A percentile compares a stretch with the other conserved stretches of the same genome.
Conservation (phyloP, 2,797 vertebrate species). For the Passerculus sandwichensis region DNA sequence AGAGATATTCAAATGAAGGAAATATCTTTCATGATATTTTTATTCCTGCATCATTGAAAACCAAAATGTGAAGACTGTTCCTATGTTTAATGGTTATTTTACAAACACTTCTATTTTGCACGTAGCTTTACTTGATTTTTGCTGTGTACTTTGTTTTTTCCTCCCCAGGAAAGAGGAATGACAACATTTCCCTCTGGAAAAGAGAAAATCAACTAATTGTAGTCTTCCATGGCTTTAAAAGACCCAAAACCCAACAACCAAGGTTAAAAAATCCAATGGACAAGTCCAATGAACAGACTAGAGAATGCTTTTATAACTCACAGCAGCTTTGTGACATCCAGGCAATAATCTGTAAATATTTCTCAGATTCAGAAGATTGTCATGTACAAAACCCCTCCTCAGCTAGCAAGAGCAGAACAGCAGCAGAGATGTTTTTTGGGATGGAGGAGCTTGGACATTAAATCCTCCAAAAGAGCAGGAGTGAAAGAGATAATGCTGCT, state of each 20-base stretch:
- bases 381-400: background rate
- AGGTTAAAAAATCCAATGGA: background rate
- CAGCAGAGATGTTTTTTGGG: background rate
- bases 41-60: background rate
- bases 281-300: background rate
- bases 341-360: background rate
- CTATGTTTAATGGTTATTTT: background rate
- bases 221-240: background rate
- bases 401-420: conserved; percentile 20
- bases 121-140: background rate
- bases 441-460: background rate
- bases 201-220: background rate
- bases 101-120: background rate
- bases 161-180: background rate
- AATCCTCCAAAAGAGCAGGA: background rate
- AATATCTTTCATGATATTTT: rapidly evolving
- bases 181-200: background rate
- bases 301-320: background rate
- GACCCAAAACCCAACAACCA: background rate
- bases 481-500: background rate
- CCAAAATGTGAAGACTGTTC: background rate
- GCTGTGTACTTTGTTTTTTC: background rate
- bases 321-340: background rate
- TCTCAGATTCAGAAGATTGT: background rate
- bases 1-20: background rate